phyloP scores from a whole-genome alignment of 2,113 vertebrate genomes.

The Machaerirhynchus nigripectus region DNA sequence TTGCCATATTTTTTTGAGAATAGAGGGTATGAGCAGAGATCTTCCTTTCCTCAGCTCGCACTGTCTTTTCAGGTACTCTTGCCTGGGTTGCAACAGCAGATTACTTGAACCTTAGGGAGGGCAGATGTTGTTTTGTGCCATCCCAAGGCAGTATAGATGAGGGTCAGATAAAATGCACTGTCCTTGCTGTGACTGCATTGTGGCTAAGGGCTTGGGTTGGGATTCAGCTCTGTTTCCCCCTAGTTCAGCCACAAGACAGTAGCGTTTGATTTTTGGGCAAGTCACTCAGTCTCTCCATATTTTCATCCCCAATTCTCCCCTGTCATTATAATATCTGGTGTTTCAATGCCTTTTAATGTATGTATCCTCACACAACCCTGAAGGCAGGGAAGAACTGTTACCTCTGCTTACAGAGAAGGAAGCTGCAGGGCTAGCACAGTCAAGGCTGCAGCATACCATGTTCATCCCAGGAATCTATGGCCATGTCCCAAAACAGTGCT shows the following conservation, averaged over 20 bases:
- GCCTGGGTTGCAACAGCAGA: not conserved
- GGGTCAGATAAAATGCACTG: not conserved
- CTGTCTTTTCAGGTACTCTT: not conserved
- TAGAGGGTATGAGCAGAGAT: not conserved
- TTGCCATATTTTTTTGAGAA: not conserved
- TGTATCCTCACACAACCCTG: not conserved
- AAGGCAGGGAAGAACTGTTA: not conserved
- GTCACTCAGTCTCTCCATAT: not conserved
- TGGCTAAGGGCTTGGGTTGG: not conserved
- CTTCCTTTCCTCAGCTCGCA: not conserved
- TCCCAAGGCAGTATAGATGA: not conserved
- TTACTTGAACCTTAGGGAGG: not conserved
- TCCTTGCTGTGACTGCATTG: not conserved
- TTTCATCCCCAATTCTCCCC: not conserved
- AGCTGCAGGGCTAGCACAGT: not conserved
- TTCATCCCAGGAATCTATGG: not conserved
- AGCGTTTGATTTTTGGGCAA: not conserved
- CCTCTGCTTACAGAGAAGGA: not conserved
- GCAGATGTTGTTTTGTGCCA: not conserved
- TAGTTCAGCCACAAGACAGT: not conserved
- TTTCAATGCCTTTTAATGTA: not conserved
- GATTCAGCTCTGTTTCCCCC: not conserved
- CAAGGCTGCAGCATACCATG: not conserved
- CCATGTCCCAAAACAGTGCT: not conserved
- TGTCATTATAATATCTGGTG: conserved; percentile 13